Conservation (phyloP, 2,113 vertebrate species). For the Myotis davidii region DNA sequence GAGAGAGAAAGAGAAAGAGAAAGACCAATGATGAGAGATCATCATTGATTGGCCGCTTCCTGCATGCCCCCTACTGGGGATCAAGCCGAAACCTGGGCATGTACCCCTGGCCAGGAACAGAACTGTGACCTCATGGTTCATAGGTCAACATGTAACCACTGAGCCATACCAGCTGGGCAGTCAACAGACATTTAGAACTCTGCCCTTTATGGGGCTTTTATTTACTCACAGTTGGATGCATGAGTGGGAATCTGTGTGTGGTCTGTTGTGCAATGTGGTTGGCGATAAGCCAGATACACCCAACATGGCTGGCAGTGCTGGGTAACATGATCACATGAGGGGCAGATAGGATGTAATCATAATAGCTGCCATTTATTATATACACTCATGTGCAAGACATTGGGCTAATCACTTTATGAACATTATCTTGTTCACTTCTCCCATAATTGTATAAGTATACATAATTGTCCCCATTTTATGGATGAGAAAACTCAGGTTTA, state of each 20-base stretch:
- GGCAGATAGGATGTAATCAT: background rate
- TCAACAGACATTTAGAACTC: background rate
- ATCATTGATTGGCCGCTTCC: too few relatives aligned
- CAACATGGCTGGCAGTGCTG: too few relatives aligned
- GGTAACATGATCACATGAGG: fast-evolving
- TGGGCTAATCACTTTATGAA: background rate
- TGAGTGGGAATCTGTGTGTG: background rate
- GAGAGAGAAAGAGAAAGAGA: too few relatives aligned
- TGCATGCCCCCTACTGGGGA: too few relatives aligned
- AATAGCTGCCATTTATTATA: background rate
- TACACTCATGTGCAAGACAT: background rate
- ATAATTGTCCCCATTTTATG: background rate
- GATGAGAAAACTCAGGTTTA: background rate
- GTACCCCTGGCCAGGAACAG: too few relatives aligned
- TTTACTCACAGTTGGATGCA: fast-evolving
- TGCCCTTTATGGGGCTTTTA: background rate
- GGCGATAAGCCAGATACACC: fast-evolving
- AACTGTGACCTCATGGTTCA: too few relatives aligned
- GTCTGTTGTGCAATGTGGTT: fast-evolving
- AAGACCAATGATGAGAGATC: too few relatives aligned
- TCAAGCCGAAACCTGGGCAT: too few relatives aligned
- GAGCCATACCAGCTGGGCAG: too few relatives aligned
- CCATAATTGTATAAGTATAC: background rate
- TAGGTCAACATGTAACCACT: too few relatives aligned
- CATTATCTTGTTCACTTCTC: background rate